Conservation (phyloP, 2,113 vertebrate species). For the Protomyctophum bolini region DNA sequence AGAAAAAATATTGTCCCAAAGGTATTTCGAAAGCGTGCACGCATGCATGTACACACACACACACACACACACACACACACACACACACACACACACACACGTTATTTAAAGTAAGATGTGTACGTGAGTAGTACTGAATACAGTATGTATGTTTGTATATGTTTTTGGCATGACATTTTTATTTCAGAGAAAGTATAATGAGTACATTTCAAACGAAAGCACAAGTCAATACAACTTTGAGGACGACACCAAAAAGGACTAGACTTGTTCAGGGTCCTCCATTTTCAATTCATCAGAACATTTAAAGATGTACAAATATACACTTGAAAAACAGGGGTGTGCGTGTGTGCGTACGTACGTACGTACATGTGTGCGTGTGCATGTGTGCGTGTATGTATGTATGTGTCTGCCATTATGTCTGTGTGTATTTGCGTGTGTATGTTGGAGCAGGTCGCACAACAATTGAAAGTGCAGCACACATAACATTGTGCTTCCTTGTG, state of each 20-base stretch:
- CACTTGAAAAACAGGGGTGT: too few species aligned
- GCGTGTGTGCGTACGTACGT: too few species aligned
- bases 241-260: too few species aligned
- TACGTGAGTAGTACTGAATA: not conserved
- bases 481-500: slow-evolving; percentile 43
- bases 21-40: slow-evolving; percentile 54
- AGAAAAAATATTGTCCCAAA: slow-evolving; percentile 53
- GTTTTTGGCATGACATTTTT: not conserved
- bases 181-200: too few species aligned
- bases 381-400: too few species aligned
- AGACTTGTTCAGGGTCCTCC: too few species aligned
- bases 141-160: slow-evolving; percentile 8
- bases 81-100: slow-evolving; percentile 43
- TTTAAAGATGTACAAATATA: too few species aligned
- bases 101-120: slow-evolving; percentile 34
- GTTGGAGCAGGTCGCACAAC: slow-evolving; percentile 10
- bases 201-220: too few species aligned
- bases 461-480: slow-evolving; percentile 30
- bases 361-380: too few species aligned
- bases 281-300: too few species aligned
- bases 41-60: slow-evolving; percentile 39
- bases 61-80: slow-evolving; percentile 14
- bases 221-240: too few species aligned
- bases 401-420: not conserved
- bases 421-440: not conserved